Percentiles rank a stretch among this genome's conserved stretches.
phyloP scores from a whole-genome alignment of 2,888 invertebrate species.

The Ptychoptera contaminata region DNA sequence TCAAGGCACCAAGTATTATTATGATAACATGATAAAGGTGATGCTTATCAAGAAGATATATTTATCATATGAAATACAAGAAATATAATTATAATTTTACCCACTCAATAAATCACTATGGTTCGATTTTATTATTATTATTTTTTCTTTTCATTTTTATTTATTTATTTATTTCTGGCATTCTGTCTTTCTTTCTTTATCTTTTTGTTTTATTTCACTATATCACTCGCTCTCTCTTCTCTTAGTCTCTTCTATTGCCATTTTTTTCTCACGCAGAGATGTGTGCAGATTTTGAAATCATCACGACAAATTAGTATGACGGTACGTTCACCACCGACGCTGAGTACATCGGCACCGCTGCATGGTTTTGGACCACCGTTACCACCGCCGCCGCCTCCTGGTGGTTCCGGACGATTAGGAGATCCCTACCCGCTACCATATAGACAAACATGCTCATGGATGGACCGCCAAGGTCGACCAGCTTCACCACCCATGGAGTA shows the following conservation, averaged over 20 bases:
- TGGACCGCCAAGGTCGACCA: constrained; percentile 80
- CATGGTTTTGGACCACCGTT: constrained; percentile 33
- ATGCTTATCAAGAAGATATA: too few species aligned
- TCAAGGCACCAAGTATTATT: too few species aligned
- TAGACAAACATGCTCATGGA: constrained; percentile 83
- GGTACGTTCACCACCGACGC: constrained; percentile 57
- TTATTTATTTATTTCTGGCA: constrained; percentile 17
- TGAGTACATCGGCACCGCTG: constrained; percentile 47
- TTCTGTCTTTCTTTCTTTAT: constrained; percentile 16
- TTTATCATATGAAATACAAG: too few species aligned
- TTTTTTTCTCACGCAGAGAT: constrained; percentile 33
- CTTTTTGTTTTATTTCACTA: constrained; percentile 16
- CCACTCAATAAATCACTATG: too few species aligned
- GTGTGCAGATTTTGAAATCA: constrained; percentile 71
- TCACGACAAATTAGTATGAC: constrained; percentile 80
- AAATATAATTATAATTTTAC: too few species aligned
- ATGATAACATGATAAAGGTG: too few species aligned
- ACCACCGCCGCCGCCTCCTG: constrained; percentile 24
- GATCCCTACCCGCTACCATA: constrained; percentile 28
- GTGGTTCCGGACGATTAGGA: constrained; percentile 23
- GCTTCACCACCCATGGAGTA: constrained; percentile 67
- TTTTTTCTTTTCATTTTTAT: constrained; percentile 7
- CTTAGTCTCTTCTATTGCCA: constrained; percentile 29
- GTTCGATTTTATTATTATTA: neutral
- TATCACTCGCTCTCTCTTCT: constrained; percentile 2